A percentile compares a stretch with the other conserved stretches of the same genome.
Evolutionary conservation across 1,140 invertebrate species (phyloP).

Genomic region (Leptonema lineaticorne): DNA sequence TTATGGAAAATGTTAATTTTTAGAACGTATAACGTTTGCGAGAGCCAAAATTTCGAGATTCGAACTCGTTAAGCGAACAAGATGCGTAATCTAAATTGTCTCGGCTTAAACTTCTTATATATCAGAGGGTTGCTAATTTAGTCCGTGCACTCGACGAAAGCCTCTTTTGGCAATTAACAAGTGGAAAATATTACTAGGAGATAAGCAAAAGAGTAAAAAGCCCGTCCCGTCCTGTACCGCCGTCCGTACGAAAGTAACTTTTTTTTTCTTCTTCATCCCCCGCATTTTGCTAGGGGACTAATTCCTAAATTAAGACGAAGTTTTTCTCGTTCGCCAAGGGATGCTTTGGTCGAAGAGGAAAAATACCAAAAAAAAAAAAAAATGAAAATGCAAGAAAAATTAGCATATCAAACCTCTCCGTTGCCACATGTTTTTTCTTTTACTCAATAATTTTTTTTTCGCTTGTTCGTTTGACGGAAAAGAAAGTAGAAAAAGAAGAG

Average conservation of each 20-base stretch:
- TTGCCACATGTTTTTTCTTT: no score
- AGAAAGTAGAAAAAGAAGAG: no score
- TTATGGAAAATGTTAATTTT: no score
- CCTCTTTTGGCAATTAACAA: slow-evolving; percentile 42
- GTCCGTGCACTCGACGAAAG: slow-evolving; percentile 22
- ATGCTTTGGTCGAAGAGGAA: not conserved
- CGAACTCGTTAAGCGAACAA: slow-evolving; percentile 9
- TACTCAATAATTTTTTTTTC: no score
- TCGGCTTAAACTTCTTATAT: slow-evolving; percentile 4
- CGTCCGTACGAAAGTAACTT: slow-evolving; percentile 34
- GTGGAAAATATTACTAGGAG: slow-evolving; percentile 38
- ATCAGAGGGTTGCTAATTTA: slow-evolving; percentile 1
- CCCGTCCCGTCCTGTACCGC: no score
- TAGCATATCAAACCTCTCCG: slow-evolving; percentile 36
- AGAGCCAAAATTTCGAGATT: not conserved
- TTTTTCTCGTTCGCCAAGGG: slow-evolving; percentile 31
- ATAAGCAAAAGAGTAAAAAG: slow-evolving; percentile 25
- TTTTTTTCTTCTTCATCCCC: slow-evolving; percentile 30
- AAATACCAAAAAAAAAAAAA: slow-evolving; percentile 25
- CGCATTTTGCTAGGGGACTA: slow-evolving; percentile 25
- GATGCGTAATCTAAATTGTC: slow-evolving; percentile 26
- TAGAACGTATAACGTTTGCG: no score
- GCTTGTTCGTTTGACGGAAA: no score
- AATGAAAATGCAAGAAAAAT: no score
- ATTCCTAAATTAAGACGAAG: slow-evolving; percentile 41